phyloP scores from a whole-genome alignment of 2,888 invertebrate genomes.

The Lochmaea crataegi region DNA sequence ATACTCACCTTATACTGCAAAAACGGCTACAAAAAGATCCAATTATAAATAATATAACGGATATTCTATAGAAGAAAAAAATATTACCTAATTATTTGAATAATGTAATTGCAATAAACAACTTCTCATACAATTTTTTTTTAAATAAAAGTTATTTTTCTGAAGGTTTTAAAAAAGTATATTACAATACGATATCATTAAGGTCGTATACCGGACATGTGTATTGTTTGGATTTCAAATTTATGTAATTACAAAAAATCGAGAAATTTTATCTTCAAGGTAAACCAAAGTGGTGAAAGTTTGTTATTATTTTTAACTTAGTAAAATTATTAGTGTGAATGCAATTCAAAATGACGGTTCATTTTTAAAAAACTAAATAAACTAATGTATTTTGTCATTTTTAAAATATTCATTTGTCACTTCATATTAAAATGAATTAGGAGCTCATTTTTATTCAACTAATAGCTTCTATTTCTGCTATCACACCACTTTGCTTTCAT shows the following conservation, averaged over 20 bases:
- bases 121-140: neutral
- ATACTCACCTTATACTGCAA: neutral
- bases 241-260: neutral
- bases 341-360: no score
- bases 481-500: no score
- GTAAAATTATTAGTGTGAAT: no score
- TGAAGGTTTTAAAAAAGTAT: neutral
- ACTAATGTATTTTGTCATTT: no score
- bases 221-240: constrained; percentile 1
- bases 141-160: neutral
- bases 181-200: neutral
- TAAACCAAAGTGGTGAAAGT: neutral
- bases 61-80: neutral
- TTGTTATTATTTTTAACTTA: no score
- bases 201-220: neutral
- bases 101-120: neutral
- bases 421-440: no score
- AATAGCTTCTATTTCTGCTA: no score
- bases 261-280: neutral
- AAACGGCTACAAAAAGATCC: neutral
- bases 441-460: no score
- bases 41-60: neutral
- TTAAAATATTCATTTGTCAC: no score
- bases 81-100: constrained; percentile 2
- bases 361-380: no score